Percentiles rank a stretch among this genome's conserved stretches.
These are phyloP conservation scores for Squalus acanthias DNA, from an alignment of 2,797 vertebrate species.

Conservation along the genomic window DNA sequence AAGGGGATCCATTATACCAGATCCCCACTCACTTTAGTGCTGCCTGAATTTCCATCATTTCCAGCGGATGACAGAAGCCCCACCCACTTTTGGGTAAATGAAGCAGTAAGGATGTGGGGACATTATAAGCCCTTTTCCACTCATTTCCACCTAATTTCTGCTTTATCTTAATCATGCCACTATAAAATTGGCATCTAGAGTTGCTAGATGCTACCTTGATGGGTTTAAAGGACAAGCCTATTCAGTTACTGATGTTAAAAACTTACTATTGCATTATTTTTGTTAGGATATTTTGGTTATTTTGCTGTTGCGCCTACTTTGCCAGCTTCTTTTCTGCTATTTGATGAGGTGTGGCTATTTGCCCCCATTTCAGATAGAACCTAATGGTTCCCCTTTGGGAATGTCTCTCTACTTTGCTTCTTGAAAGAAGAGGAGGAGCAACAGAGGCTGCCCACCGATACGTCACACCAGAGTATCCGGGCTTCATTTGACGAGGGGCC, in stretches of 20 bases:
- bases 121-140: background rate
- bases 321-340: background rate
- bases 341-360: background rate
- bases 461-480: background rate
- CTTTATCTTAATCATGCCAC: background rate
- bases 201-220: background rate
- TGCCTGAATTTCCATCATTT: background rate
- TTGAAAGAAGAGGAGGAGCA: background rate
- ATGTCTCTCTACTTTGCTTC: background rate
- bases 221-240: background rate
- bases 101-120: background rate
- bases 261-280: background rate
- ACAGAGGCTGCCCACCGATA: background rate
- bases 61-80: background rate
- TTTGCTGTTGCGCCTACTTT: background rate
- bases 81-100: background rate
- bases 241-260: background rate
- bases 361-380: too few relatives aligned
- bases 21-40: too few relatives aligned
- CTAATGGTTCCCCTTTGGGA: background rate
- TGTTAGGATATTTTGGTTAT: background rate
- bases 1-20: too few relatives aligned
- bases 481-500: too few relatives aligned
- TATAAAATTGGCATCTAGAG: background rate
- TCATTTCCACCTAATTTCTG: background rate